Conservation (phyloP, 64 coral and sea anemone species). For the Dendrophyllia cribrosa region DNA sequence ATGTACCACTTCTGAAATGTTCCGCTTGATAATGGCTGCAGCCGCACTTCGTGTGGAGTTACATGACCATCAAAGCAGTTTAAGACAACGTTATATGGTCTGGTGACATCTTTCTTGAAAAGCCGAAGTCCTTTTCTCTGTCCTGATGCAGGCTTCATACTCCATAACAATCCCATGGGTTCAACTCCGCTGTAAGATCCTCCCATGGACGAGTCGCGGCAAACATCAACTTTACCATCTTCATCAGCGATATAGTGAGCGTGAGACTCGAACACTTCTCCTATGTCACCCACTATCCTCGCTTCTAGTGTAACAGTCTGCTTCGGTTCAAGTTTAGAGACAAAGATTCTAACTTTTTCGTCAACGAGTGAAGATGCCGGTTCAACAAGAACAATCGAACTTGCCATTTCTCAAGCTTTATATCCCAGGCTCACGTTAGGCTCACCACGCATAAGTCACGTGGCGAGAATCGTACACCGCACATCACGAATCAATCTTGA, state of each 20-base stretch:
- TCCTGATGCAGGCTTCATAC: slow-evolving; percentile 26
- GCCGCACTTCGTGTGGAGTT: neutral
- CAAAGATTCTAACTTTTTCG: slow-evolving; percentile 7
- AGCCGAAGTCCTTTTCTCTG: slow-evolving; percentile 38
- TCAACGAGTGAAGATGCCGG: slow-evolving; percentile 46
- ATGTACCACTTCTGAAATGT: slow-evolving; percentile 75
- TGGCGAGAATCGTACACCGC: too few relatives aligned
- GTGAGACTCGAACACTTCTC: slow-evolving; percentile 42
- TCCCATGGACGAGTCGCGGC: slow-evolving; percentile 51
- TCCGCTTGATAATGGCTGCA: neutral
- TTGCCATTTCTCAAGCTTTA: neutral
- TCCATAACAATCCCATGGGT: slow-evolving; percentile 85
- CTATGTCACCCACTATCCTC: slow-evolving; percentile 40
- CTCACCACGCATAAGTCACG: too few relatives aligned
- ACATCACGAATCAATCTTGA: too few relatives aligned
- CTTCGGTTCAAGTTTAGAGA: slow-evolving; percentile 9
- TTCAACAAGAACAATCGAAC: neutral
- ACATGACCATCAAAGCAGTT: slow-evolving; percentile 56
- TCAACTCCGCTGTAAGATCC: slow-evolving; percentile 68
- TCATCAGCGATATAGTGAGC: slow-evolving; percentile 63
- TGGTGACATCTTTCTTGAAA: slow-evolving; percentile 62
- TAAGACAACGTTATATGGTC: slow-evolving; percentile 47
- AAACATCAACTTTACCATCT: slow-evolving; percentile 30
- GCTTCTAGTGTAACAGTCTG: slow-evolving; percentile 57
- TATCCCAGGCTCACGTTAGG: too few relatives aligned